Percentiles rank a stretch among this genome's conserved stretches.
phyloP scores from a whole-genome alignment of 1,140 invertebrate genomes.

The Drosophila busckii region DNA sequence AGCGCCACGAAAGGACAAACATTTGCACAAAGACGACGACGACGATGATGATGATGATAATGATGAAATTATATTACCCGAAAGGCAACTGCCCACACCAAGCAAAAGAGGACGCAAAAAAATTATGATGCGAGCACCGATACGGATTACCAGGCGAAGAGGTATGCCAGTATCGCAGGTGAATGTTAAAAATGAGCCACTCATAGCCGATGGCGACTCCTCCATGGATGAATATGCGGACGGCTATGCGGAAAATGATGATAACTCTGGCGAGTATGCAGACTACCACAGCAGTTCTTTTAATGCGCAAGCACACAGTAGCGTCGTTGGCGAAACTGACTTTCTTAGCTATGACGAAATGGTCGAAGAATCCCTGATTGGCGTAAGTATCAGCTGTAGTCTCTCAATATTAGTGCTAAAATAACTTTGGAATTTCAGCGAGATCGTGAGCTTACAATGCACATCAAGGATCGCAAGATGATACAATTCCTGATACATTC shows the following conservation, averaged over 20 bases:
- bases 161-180: background rate
- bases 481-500: conserved; percentile 74
- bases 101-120: conserved; percentile 41
- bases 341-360: conserved; percentile 70
- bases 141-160: conserved; percentile 1
- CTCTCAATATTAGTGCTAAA: background rate
- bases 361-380: conserved; percentile 68
- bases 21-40: conserved; percentile 11
- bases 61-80: conserved; percentile 51
- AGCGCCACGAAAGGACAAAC: background rate
- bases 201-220: conserved; percentile 41
- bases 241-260: conserved; percentile 41
- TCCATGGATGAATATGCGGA: conserved; percentile 53
- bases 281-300: conserved; percentile 43
- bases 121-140: conserved; percentile 15
- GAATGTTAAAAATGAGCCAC: conserved; percentile 37
- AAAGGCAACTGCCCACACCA: conserved; percentile 28
- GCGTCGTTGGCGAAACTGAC: conserved; percentile 25
- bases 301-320: conserved; percentile 22
- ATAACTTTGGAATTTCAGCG: conserved; percentile 25
- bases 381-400: conserved; percentile 34
- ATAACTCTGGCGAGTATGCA: conserved; percentile 47
- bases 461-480: conserved; percentile 76
- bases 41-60: conserved; percentile 12
- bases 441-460: conserved; percentile 64